A percentile compares a stretch with the other conserved stretches of the same genome.
These are phyloP conservation scores for Tachystola acroxantha DNA, from an alignment of 2,888 invertebrate genomes.

Conservation along the genomic window DNA sequence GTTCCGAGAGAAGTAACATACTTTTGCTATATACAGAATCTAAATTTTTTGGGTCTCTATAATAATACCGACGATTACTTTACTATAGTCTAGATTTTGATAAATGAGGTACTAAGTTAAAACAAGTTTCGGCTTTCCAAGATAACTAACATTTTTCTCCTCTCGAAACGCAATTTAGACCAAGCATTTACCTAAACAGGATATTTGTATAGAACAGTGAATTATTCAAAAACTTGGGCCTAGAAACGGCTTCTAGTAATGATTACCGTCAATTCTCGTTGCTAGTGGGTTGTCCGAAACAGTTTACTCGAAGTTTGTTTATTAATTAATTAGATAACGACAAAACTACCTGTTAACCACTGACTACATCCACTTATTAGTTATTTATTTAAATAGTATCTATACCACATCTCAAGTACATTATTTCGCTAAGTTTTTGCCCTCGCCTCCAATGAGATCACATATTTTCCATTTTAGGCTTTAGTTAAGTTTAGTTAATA, in stretches of 20 bases:
- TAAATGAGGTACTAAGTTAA: too few species aligned
- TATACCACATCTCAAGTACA: slow-evolving; percentile 54
- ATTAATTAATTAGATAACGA: slow-evolving; percentile 57
- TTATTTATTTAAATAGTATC: slow-evolving; percentile 63
- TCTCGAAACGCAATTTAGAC: slow-evolving; percentile 1
- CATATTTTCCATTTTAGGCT: background rate
- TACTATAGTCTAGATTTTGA: too few species aligned
- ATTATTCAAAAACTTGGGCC: slow-evolving; percentile 27
- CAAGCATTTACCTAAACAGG: slow-evolving; percentile 27
- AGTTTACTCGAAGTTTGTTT: slow-evolving; percentile 31
- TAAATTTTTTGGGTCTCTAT: too few species aligned
- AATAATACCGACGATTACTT: too few species aligned
- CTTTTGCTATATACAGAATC: too few species aligned
- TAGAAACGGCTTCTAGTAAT: slow-evolving; percentile 22
- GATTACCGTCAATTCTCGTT: slow-evolving; percentile 34
- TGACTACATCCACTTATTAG: slow-evolving; percentile 70
- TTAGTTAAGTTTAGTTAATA: too few species aligned
- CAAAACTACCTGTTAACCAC: slow-evolving; percentile 71
- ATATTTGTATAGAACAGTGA: slow-evolving; percentile 31
- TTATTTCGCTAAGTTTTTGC: slow-evolving; percentile 58
- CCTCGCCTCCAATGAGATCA: slow-evolving; percentile 43
- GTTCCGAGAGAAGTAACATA: too few species aligned
- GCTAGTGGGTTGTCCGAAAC: slow-evolving; percentile 47
- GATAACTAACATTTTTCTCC: too few species aligned
- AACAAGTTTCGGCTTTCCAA: too few species aligned